Percentiles rank a stretch among this genome's conserved stretches.
These are phyloP conservation scores for Trochalopteron elliotii DNA, from an alignment of 2,113 vertebrate genomes.

Conservation along the genomic window DNA sequence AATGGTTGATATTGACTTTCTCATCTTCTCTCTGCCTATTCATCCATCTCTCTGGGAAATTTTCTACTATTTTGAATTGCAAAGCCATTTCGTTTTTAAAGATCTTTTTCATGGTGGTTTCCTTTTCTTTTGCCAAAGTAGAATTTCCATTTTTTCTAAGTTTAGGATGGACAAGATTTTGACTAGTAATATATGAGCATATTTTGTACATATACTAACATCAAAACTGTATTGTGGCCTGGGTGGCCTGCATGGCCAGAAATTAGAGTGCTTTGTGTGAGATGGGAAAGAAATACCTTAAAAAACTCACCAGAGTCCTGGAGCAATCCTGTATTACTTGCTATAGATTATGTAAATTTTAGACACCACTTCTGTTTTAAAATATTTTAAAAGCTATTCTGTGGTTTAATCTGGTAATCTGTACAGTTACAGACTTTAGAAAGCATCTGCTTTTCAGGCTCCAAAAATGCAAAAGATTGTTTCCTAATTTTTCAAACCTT, in stretches of 20 bases:
- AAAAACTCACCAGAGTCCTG: not conserved
- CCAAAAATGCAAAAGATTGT: not conserved
- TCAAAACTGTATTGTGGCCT: not conserved
- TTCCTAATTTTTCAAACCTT: not conserved
- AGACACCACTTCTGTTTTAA: not conserved
- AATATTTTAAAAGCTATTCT: not conserved
- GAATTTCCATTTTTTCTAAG: not conserved
- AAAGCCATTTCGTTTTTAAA: not conserved
- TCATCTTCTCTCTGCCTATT: constrained; percentile 1
- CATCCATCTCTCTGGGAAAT: constrained; percentile 22
- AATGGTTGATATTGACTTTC: constrained; percentile 22
- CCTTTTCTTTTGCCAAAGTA: not conserved
- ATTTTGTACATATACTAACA: not conserved
- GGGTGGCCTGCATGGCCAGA: not conserved
- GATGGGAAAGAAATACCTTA: not conserved
- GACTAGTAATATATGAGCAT: not conserved
- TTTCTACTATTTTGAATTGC: not conserved
- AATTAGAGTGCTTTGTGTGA: not conserved
- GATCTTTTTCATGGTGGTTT: not conserved
- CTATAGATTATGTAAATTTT: not conserved
- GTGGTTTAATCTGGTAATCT: not conserved
- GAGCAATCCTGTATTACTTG: not conserved
- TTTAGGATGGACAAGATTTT: not conserved
- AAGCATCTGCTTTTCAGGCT: not conserved
- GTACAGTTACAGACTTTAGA: not conserved